Evolutionary conservation across 2,888 invertebrate genomes (phyloP).

Genomic region (Caenorhabditis sinica): DNA sequence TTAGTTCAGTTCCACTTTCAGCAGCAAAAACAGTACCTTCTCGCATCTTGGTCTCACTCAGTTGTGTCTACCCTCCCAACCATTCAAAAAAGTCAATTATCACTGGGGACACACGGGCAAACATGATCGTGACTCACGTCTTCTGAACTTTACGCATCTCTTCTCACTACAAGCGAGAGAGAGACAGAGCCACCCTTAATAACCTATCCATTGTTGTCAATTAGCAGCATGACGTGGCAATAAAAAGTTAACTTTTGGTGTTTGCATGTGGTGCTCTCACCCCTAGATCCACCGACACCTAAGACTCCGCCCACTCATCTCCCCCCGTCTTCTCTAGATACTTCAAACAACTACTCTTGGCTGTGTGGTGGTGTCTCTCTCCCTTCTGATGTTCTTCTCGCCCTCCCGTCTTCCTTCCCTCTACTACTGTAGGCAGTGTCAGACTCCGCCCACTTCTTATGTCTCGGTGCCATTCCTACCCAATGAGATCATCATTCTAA

Average conservation of each 20-base stretch:
- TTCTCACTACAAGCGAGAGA: conserved; percentile 31
- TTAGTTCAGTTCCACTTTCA: conserved; percentile 38
- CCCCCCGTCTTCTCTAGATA: conserved; percentile 39
- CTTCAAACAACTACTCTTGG: conserved; percentile 61
- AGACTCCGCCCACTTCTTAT: conserved; percentile 52
- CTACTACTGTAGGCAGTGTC: conserved; percentile 50
- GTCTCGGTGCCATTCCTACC: conserved; percentile 61
- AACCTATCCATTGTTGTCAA: conserved; percentile 60
- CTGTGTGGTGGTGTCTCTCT: conserved; percentile 31
- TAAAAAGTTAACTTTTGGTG: conserved; percentile 60
- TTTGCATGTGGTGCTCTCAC: conserved; percentile 24
- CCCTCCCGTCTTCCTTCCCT: conserved; percentile 29
- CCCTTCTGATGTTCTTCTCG: conserved; percentile 45
- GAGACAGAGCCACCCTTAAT: conserved; percentile 44
- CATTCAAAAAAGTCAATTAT: conserved; percentile 63
- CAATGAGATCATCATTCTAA: conserved; percentile 65
- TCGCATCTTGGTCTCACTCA: conserved; percentile 19
- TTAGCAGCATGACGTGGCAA: conserved; percentile 60
- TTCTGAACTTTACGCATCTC: conserved; percentile 64
- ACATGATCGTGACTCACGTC: conserved; percentile 54
- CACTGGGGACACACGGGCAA: conserved; percentile 39
- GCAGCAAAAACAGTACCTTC: neutral
- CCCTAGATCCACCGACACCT: conserved; percentile 32
- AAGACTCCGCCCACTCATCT: conserved; percentile 37
- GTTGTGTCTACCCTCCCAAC: conserved; percentile 20